phyloP scores from a whole-genome alignment of 1,140 invertebrate genomes.

The Cotesia glomerata region DNA sequence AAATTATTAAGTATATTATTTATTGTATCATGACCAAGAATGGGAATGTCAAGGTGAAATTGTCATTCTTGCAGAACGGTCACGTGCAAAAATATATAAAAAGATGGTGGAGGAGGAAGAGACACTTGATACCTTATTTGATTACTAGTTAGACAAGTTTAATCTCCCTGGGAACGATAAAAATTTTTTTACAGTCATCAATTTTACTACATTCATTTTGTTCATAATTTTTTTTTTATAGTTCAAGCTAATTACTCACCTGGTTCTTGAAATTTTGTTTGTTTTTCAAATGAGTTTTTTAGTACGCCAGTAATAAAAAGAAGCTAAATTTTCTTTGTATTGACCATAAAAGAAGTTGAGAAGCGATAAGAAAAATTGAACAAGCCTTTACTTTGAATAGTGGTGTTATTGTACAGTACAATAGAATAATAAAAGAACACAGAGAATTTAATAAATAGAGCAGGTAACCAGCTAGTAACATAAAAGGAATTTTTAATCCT shows the following conservation, averaged over 20 bases:
- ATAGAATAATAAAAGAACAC: neutral
- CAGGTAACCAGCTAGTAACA: neutral
- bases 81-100: slow-evolving; percentile 28
- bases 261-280: too few relatives aligned
- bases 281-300: too few relatives aligned
- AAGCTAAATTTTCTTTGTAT: too few relatives aligned
- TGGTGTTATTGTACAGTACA: too few relatives aligned
- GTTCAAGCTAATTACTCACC: too few relatives aligned
- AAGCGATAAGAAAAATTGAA: too few relatives aligned
- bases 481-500: neutral
- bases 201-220: neutral
- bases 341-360: too few relatives aligned
- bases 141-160: slow-evolving; percentile 17
- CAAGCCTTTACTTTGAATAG: too few relatives aligned
- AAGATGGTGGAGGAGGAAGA: neutral
- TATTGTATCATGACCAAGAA: slow-evolving; percentile 17
- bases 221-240: neutral
- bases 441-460: neutral
- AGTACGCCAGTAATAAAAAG: too few relatives aligned
- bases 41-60: slow-evolving; percentile 43
- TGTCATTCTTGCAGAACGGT: slow-evolving; percentile 40
- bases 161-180: slow-evolving; percentile 11
- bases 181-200: neutral
- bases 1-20: neutral
- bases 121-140: slow-evolving; percentile 19